These are phyloP conservation scores for Lacerta viridis DNA, from an alignment of 2,797 vertebrate species.

Conservation along the genomic window DNA sequence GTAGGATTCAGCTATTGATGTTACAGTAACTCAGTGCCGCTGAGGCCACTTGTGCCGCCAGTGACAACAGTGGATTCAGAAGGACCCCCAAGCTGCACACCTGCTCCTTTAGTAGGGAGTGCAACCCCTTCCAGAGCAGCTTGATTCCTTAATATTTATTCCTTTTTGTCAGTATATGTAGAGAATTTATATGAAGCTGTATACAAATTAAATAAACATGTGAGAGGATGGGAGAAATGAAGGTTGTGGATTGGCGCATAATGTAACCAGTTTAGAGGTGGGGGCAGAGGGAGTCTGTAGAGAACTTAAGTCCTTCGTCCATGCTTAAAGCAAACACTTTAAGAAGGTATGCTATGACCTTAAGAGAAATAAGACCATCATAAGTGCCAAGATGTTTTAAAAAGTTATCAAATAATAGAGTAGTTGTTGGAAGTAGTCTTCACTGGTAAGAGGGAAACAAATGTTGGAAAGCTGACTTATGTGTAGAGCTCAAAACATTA, in stretches of 20 bases:
- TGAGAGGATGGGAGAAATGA: not conserved
- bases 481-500: not conserved
- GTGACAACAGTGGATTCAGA: no score
- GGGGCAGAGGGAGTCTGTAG: not conserved
- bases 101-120: not conserved
- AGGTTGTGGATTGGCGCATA: no score
- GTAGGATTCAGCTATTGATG: no score
- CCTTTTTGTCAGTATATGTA: no score
- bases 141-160: no score
- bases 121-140: not conserved
- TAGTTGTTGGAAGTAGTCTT: not conserved
- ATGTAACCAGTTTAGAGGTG: no score
- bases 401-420: slow-evolving; percentile 4
- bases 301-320: not conserved
- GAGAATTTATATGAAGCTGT: no score
- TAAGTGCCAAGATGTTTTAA: no score
- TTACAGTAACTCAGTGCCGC: no score
- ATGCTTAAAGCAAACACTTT: not conserved
- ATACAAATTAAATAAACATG: no score
- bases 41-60: no score
- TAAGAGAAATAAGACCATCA: not conserved
- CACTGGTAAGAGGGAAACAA: slow-evolving; percentile 5
- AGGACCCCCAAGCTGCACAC: no score
- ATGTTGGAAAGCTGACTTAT: not conserved
- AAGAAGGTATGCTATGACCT: not conserved